phyloP scores from a whole-genome alignment of 2,797 vertebrate genomes.

The Pyrocephalus nanus region DNA sequence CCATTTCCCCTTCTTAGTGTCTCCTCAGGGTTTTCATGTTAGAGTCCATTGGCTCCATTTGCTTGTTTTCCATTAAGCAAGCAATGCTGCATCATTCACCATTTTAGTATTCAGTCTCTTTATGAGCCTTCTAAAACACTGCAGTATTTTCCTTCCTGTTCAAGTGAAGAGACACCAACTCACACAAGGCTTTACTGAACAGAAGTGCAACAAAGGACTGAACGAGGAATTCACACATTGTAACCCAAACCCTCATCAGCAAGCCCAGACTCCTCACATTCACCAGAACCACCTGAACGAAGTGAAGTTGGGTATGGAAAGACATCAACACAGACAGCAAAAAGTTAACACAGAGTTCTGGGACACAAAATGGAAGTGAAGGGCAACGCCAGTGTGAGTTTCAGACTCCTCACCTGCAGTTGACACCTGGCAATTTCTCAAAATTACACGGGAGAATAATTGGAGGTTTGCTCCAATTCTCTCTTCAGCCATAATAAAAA shows the following conservation, averaged over 20 bases:
- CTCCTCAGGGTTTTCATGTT: not conserved
- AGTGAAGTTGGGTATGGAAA: fast-evolving
- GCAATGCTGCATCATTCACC: not conserved
- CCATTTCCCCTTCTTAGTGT: not conserved
- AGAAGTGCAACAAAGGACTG: not conserved
- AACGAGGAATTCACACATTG: not conserved
- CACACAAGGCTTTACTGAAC: not conserved
- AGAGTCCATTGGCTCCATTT: not conserved
- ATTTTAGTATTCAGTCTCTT: not conserved
- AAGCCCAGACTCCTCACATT: not conserved
- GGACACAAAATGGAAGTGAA: not conserved
- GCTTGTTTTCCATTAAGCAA: not conserved
- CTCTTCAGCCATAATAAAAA: not conserved
- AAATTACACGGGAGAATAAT: not conserved
- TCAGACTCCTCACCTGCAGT: fast-evolving
- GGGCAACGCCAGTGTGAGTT: not conserved
- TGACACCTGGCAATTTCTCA: not conserved
- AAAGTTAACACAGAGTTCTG: not conserved
- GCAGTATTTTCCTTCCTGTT: not conserved
- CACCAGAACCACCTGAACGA: not conserved
- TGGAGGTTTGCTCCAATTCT: not conserved
- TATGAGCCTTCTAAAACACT: not conserved
- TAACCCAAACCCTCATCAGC: not conserved
- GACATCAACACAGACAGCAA: not conserved
- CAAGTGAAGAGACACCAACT: not conserved